Evolutionary conservation across 1,140 invertebrate genomes (phyloP).

Genomic region (Nephila pilipes): DNA sequence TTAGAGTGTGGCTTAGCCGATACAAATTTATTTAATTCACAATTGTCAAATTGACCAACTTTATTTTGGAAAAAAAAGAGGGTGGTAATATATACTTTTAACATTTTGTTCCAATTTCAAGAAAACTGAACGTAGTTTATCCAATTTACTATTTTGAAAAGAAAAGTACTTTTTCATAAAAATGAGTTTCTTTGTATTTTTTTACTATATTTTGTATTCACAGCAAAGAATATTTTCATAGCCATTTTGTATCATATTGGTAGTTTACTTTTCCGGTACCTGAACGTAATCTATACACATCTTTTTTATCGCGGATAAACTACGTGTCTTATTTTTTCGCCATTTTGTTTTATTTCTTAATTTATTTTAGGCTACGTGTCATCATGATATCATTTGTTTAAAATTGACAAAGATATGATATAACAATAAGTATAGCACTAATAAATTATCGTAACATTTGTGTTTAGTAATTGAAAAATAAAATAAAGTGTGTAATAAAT

Average conservation of each 20-base stretch:
- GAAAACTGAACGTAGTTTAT: neutral
- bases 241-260: conserved; percentile 35
- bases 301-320: conserved; percentile 16
- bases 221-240: conserved; percentile 37
- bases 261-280: conserved; percentile 35
- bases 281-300: conserved; percentile 4
- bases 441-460: conserved; percentile 6
- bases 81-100: neutral
- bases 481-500: conserved; percentile 26
- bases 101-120: neutral
- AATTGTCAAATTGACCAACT: neutral
- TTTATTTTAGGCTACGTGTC: neutral
- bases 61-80: neutral
- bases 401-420: neutral
- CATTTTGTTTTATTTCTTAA: neutral
- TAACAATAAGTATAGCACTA: conserved; percentile 1
- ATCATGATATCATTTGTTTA: neutral
- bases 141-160: conserved; percentile 6
- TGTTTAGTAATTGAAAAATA: conserved; percentile 21
- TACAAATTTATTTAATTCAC: neutral
- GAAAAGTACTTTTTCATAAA: conserved; percentile 10
- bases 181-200: conserved; percentile 24
- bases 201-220: conserved; percentile 32
- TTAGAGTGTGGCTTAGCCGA: neutral
- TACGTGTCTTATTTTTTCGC: conserved; percentile 6